Evolutionary conservation across 2,113 vertebrate genomes (phyloP).

Genomic region (Sceloporus undulatus): DNA sequence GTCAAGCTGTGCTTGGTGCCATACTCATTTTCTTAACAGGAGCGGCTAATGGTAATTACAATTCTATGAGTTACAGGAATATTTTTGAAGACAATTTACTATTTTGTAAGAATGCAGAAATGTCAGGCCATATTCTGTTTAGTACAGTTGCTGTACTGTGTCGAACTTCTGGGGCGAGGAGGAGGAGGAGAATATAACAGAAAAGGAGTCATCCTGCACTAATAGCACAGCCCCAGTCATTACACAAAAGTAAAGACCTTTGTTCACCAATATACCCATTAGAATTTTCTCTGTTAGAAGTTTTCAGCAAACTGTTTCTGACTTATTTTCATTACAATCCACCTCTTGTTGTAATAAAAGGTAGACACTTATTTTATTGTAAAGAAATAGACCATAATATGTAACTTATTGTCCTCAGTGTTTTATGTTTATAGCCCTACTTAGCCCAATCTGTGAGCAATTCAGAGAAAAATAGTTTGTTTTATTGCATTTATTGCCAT

Average conservation of each 20-base stretch:
- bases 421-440: too few relatives aligned
- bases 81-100: too few relatives aligned
- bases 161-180: neutral
- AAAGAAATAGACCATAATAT: neutral
- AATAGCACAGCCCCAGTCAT: neutral
- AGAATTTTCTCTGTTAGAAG: neutral
- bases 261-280: neutral
- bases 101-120: too few relatives aligned
- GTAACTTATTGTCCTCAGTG: neutral
- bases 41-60: neutral
- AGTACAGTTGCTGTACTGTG: too few relatives aligned
- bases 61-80: neutral
- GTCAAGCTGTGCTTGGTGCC: too few relatives aligned
- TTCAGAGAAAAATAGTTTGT: neutral
- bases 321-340: neutral
- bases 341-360: neutral
- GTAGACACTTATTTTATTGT: neutral
- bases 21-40: neutral
- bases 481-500: neutral
- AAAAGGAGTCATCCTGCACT: neutral
- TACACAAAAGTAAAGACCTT: neutral
- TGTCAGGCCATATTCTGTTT: too few relatives aligned
- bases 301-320: neutral
- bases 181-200: neutral
- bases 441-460: too few relatives aligned